phyloP scores from a whole-genome alignment of 2,888 invertebrate species.

The Agrotis ipsilon region DNA sequence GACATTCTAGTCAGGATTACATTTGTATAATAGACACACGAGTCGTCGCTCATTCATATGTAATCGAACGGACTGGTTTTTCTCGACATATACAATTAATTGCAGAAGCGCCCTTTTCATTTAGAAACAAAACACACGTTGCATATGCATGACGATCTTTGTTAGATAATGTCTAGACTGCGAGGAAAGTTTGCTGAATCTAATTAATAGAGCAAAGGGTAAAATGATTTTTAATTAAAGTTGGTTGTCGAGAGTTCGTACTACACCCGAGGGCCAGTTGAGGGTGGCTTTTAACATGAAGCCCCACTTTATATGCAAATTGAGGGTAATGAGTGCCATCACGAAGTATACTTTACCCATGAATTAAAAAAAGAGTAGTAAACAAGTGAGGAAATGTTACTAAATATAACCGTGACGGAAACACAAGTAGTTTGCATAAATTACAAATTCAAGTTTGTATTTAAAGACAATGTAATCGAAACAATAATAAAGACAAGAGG shows the following conservation, averaged over 20 bases:
- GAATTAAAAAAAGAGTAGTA: constrained; percentile 57
- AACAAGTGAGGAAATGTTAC: constrained; percentile 50
- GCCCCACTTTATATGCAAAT: constrained; percentile 73
- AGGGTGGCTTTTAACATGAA: constrained; percentile 62
- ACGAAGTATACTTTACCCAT: constrained; percentile 49
- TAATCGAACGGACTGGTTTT: constrained; percentile 45
- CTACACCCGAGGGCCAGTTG: constrained; percentile 56
- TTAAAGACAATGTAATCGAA: constrained; percentile 41
- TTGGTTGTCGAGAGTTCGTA: constrained; percentile 43
- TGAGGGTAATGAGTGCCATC: constrained; percentile 64
- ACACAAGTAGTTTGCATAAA: constrained; percentile 52
- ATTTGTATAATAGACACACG: constrained; percentile 23
- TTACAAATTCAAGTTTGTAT: constrained; percentile 50
- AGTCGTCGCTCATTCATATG: constrained; percentile 46
- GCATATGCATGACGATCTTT: constrained; percentile 22
- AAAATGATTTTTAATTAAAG: constrained; percentile 61
- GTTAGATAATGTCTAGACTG: constrained; percentile 41
- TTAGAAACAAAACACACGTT: constrained; percentile 32
- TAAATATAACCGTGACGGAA: constrained; percentile 57
- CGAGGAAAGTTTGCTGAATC: constrained; percentile 30
- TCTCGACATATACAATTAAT: constrained; percentile 36
- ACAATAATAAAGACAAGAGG: constrained; percentile 39
- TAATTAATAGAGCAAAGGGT: constrained; percentile 44
- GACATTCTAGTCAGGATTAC: constrained; percentile 18
- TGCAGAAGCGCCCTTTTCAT: constrained; percentile 31